These are phyloP conservation scores for Eublepharis macularius DNA, from an alignment of 2,113 vertebrate species.

Conservation along the genomic window DNA sequence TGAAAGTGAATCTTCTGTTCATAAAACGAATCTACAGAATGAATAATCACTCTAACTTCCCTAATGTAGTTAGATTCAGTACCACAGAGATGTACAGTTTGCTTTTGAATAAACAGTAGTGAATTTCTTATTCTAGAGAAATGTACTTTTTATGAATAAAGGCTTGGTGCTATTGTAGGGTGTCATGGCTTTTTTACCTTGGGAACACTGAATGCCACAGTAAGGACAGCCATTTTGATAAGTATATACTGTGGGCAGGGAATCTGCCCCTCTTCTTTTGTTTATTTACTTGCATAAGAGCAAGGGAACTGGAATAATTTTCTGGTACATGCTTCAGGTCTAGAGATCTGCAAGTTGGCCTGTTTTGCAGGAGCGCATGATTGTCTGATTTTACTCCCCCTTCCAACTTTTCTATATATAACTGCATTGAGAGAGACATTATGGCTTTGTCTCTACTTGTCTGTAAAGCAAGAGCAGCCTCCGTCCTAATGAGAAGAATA, in stretches of 20 bases:
- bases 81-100: background rate
- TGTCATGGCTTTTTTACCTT: background rate
- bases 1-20: background rate
- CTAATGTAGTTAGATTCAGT: background rate
- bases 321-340: background rate
- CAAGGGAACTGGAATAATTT: background rate
- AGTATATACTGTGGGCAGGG: background rate
- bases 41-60: background rate
- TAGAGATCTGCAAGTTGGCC: background rate
- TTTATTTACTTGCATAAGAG: background rate
- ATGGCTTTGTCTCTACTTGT: constrained; percentile 53
- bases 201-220: background rate
- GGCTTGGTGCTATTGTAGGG: background rate
- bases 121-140: background rate
- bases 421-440: constrained; percentile 35
- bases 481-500: constrained; percentile 93
- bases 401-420: constrained; percentile 46
- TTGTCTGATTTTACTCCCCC: constrained; percentile 28
- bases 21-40: background rate
- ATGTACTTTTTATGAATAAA: background rate
- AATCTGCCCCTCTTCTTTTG: background rate
- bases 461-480: constrained; percentile 70
- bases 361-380: constrained; percentile 38
- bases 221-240: background rate
- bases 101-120: background rate